These are phyloP conservation scores for Drosophila cardini DNA, from an alignment of 1,140 invertebrate species.

Conservation along the genomic window DNA sequence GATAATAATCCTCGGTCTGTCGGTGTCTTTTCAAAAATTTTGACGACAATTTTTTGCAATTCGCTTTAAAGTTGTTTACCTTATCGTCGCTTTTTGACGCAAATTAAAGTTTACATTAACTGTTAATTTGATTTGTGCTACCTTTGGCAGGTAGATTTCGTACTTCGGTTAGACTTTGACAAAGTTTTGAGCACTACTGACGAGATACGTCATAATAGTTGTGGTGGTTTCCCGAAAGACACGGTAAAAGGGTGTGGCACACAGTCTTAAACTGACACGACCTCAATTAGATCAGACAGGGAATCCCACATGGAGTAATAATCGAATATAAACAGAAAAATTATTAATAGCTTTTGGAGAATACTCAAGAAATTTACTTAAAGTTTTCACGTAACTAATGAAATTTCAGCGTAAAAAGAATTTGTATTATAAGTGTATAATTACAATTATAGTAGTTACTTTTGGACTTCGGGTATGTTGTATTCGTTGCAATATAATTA, in stretches of 20 bases:
- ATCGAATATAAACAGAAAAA: neutral
- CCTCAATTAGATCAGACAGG: neutral
- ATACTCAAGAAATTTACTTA: too few relatives aligned
- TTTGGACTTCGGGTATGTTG: too few relatives aligned
- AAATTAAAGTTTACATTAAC: conserved; percentile 22
- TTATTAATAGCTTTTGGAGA: too few relatives aligned
- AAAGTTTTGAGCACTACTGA: conserved; percentile 13
- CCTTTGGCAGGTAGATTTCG: conserved; percentile 16
- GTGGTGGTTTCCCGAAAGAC: conserved; percentile 7
- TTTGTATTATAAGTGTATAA: too few relatives aligned
- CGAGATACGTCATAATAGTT: conserved; percentile 5
- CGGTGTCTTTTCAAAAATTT: conserved; percentile 4
- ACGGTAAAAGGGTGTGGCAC: neutral
- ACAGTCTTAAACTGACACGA: neutral
- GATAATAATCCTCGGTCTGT: conserved; percentile 46
- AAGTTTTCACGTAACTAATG: too few relatives aligned
- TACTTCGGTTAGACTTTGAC: conserved; percentile 8
- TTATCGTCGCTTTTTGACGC: neutral
- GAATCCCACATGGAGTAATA: neutral
- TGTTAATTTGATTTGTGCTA: conserved; percentile 32
- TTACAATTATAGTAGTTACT: too few relatives aligned
- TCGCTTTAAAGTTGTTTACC: conserved; percentile 17
- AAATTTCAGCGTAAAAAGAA: too few relatives aligned
- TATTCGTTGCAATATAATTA: too few relatives aligned
- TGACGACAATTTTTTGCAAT: conserved; percentile 24